Evolutionary conservation across 2,888 invertebrate genomes (phyloP), one percentile per base, ranked within the genome.

Genomic region (Hypomecis atomaria): DNA sequence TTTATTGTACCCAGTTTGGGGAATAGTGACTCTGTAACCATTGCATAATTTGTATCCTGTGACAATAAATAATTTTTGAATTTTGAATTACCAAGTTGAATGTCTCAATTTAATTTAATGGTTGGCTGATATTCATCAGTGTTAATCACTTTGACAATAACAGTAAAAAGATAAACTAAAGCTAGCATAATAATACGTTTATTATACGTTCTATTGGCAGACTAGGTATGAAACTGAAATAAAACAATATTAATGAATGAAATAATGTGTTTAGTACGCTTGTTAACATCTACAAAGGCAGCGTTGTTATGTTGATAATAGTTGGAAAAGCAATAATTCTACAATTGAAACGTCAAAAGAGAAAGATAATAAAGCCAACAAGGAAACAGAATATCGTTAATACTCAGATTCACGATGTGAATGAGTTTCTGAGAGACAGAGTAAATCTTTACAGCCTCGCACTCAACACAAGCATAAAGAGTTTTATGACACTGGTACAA

Each of bases 141-240:
- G 65, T 62, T 62, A 66, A 66, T 66, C 36, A 53, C 62, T 58
- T 44, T 50, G 33, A 45, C 42, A 53, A 53, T 61, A 60, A 65
- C 61, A 65, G 50, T 65, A 65, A 65, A 65, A 61, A 44, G 11
- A 10, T 50, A 56, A 50, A 63, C 49, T 50, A 59, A 59, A 47
- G 45, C 47, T 37, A 11, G 10, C 33, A 59, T 63, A 49, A 58
- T 49, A 58, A 43, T 49, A 42, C 4, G 10, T 55, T 50, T 48
- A 47, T 58, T 43, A 40, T 33, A 36, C 8, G 42, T 48, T n/a
- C 4, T 34, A 23, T 45, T 38, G 44, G 49, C 37, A 9, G 44
- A 36, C 59, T 60, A 37, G 23, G 44, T 56, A 56, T 38, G 56
- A 56, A 50, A 50, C 34, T 52, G 40, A 43, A 48, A 50, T 48